Evolutionary conservation across 2,113 vertebrate species (phyloP).

Genomic region (Pelecanus crispus): DNA sequence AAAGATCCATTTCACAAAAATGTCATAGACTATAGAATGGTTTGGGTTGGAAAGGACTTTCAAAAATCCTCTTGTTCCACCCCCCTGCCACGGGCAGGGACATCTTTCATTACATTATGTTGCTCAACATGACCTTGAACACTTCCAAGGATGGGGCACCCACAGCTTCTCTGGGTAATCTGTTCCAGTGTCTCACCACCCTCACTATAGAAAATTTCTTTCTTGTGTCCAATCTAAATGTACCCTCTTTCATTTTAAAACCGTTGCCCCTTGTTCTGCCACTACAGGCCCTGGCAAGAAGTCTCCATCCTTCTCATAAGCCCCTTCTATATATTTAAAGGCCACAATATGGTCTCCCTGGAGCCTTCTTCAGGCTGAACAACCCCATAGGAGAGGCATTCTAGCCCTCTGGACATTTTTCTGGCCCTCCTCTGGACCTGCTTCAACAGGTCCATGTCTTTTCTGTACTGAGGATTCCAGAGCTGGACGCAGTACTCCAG

Average conservation of each 20-base stretch:
- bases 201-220: background rate
- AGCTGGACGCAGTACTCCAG: no score
- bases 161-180: background rate
- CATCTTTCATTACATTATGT: background rate
- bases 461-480: no score
- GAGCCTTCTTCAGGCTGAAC: background rate
- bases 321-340: background rate
- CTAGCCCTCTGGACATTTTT: background rate
- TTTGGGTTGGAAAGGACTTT: background rate
- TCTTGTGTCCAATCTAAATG: background rate
- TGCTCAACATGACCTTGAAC: rapidly evolving
- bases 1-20: background rate
- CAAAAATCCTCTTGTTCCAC: background rate
- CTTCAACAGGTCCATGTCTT: no score
- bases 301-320: background rate
- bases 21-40: background rate
- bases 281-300: background rate
- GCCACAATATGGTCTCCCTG: rapidly evolving
- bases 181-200: background rate
- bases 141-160: rapidly evolving
- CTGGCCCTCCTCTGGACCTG: background rate
- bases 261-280: rapidly evolving
- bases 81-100: rapidly evolving
- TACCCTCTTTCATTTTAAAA: background rate
- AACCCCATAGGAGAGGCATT: background rate